Evolutionary conservation across 2,113 vertebrate species (phyloP), one percentile per base, ranked within the genome.

Genomic region (Nannospalax galili): DNA sequence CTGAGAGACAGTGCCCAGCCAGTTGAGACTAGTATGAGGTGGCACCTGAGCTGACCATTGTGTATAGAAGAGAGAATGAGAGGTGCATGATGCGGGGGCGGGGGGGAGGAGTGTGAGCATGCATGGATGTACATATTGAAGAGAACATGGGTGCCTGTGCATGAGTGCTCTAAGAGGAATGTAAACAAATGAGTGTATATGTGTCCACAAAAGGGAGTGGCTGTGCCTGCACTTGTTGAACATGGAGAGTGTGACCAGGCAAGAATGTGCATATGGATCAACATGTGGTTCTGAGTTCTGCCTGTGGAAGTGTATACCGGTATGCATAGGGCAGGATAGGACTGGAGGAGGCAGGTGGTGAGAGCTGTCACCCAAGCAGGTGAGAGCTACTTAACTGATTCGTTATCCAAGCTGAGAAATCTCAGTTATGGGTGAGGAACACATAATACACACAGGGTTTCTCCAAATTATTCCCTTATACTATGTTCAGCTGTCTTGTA

Each of bases 331-430:
- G 90, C 93, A 96, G 88, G 0, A 30, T 88, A 94, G 52, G 81
- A 15, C 74, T 22, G 17, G 56, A 96, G 91, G 88, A 80, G 84
- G 60, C 93, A 80, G 48, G 78, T 94, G 92, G 96, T 78, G 56
- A 95, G 92, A 70, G 20, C 79, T 96, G 16, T 97, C 97, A 96
- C 65, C n/a, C 45, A 26, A 91, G 93, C 0, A 26, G 95, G 92
- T 35, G 94, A 98, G 97, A 98, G 91, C 94, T 97, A 92, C 96
- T 98, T 97, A 78, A 97, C 97, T 90, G 98, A 87, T 97, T 98
- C 96, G 97, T 98, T 98, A 98, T 96, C 0, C 0, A 81, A 96
- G 95, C 97, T 48, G 97, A 93, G 96, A 97, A 96, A 88, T 98
- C 70, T 84, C 74, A 84, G 62, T 74, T 97, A 94, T 69, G 0